Conservation (phyloP, 2,888 invertebrate species). For the Drosophila fulvimacula region DNA sequence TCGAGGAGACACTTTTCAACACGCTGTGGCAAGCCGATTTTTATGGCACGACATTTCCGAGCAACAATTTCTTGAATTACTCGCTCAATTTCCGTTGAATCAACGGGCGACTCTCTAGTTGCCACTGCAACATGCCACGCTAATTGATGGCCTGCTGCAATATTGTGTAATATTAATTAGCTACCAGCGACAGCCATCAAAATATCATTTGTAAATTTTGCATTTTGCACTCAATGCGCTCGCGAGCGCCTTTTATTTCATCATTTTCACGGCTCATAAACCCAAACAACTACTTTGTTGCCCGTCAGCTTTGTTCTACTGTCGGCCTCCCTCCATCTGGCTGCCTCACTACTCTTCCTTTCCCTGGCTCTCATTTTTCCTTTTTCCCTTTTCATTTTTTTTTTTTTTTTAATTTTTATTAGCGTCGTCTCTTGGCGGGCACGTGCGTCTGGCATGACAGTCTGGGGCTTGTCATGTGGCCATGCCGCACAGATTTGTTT, state of each 20-base stretch:
- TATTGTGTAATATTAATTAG: constrained; percentile 72
- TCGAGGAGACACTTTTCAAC: constrained; percentile 60
- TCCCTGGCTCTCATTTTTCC: too few species aligned
- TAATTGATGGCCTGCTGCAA: constrained; percentile 59
- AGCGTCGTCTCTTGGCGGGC: constrained; percentile 29
- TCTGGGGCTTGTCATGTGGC: constrained; percentile 13
- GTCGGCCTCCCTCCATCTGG: neutral
- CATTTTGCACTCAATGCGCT: constrained; percentile 24
- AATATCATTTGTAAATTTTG: constrained; percentile 47
- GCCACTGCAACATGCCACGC: constrained; percentile 16
- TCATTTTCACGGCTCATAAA: constrained; percentile 74
- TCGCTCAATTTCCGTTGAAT: constrained; percentile 83
- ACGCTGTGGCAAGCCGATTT: constrained; percentile 64
- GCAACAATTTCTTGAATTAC: constrained; percentile 78
- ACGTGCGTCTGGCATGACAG: constrained; percentile 44
- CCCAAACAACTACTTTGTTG: constrained; percentile 67
- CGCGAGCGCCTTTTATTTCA: constrained; percentile 48
- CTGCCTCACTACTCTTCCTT: neutral
- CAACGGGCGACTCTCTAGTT: constrained; percentile 37
- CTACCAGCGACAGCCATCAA: constrained; percentile 54
- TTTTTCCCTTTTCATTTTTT: neutral
- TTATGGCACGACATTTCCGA: constrained; percentile 76
- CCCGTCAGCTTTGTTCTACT: constrained; percentile 35
- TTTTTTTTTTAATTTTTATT: too few species aligned
- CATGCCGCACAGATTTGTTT: constrained; percentile 68